These are phyloP conservation scores for Ceratosolen fusciceps DNA, from an alignment of 1,140 invertebrate genomes.

Conservation along the genomic window DNA sequence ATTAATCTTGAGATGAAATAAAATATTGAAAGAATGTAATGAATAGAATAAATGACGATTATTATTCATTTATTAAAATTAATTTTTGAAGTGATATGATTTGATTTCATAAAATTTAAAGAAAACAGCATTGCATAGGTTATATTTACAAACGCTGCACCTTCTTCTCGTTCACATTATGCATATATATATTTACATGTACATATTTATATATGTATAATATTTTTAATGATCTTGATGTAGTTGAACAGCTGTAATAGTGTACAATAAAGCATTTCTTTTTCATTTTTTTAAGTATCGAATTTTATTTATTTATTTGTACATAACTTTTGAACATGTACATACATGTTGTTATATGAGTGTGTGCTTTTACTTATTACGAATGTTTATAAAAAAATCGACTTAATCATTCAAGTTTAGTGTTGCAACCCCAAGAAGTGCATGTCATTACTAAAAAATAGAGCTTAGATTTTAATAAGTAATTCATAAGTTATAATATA, in stretches of 20 bases:
- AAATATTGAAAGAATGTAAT: background rate
- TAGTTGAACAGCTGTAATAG: background rate
- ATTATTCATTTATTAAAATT: background rate
- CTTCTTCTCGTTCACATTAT: background rate
- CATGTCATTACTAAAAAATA: constrained; percentile 52
- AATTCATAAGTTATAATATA: background rate
- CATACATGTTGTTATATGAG: background rate
- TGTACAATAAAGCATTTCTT: background rate
- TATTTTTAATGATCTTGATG: background rate
- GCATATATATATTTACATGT: constrained; percentile 19
- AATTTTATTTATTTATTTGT: background rate
- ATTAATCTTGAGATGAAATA: background rate
- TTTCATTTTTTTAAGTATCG: too few relatives aligned
- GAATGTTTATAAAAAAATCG: constrained; percentile 33
- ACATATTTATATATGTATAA: background rate
- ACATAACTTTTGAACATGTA: background rate
- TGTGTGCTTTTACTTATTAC: constrained; percentile 15
- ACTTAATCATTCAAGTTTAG: constrained; percentile 67
- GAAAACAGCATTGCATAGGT: constrained; percentile 5
- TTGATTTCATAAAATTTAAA: constrained; percentile 40
- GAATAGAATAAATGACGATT: background rate
- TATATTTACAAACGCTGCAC: constrained; percentile 22
- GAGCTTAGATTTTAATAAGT: background rate
- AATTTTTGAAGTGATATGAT: background rate
- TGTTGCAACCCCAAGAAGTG: constrained; percentile 69